Conservation (phyloP, 30 jellyfish, hydroid and myxozoan species). For the Clytia hemisphaerica region DNA sequence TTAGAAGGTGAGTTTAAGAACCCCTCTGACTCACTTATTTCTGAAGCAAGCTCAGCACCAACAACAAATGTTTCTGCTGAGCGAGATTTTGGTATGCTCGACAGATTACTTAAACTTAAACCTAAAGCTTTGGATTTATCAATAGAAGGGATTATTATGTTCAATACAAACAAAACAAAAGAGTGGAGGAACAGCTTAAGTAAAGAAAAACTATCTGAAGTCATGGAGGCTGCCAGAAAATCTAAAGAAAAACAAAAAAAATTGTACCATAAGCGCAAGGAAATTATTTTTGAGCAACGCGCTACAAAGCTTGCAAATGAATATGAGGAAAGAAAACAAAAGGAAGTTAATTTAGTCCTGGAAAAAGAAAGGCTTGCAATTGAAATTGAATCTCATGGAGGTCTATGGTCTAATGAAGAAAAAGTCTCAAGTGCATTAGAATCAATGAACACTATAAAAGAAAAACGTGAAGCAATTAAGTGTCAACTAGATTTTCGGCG, state of each 20-base stretch:
- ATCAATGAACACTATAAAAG: no score
- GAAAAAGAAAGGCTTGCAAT: no score
- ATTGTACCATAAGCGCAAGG: neutral
- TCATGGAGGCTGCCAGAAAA: constrained; percentile 9
- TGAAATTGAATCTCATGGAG: no score
- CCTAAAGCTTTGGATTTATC: constrained; percentile 4
- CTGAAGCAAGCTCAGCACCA: neutral
- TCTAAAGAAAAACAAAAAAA: neutral
- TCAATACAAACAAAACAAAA: neutral
- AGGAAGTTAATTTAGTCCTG: no score
- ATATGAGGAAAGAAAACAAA: neutral
- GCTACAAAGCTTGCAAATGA: no score
- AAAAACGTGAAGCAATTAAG: no score
- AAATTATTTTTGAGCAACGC: neutral
- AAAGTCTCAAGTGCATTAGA: no score
- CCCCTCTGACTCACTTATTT: no score
- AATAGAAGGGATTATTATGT: constrained; percentile 1
- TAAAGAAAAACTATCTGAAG: neutral
- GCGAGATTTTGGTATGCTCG: constrained; percentile 17
- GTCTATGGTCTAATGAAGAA: no score
- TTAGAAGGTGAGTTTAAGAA: no score
- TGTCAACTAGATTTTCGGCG: no score
- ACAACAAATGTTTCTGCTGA: constrained; percentile 6
- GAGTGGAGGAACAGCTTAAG: neutral
- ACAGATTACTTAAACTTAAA: neutral